Evolutionary conservation across 1,140 invertebrate genomes (phyloP).

Genomic region (Drosophila albomicans): DNA sequence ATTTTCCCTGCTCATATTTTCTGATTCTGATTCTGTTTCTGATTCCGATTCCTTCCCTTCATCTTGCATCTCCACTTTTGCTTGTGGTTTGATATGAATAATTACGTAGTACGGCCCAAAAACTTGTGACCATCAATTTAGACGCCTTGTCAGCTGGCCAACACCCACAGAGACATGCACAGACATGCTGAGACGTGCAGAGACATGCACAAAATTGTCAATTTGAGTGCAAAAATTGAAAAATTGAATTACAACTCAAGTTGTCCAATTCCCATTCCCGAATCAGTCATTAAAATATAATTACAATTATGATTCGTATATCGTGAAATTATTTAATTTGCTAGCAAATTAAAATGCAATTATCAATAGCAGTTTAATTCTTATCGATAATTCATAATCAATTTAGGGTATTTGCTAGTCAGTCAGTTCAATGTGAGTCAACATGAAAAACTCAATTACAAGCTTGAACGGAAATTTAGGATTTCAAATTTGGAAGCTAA

Average conservation of each 20-base stretch:
- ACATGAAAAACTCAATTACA: conserved; percentile 74
- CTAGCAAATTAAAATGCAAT: conserved; percentile 3
- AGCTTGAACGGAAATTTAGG: conserved; percentile 83
- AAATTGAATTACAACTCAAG: conserved; percentile 24
- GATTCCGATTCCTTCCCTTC: not conserved
- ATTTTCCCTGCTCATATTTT: conserved; percentile 26
- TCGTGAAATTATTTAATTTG: not conserved
- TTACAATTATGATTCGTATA: conserved; percentile 1
- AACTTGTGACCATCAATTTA: conserved; percentile 73
- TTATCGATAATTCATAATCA: not conserved
- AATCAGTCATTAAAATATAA: conserved; percentile 5
- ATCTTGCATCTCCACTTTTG: not conserved
- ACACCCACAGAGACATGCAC: conserved; percentile 7
- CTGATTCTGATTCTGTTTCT: too few species aligned
- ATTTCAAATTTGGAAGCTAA: conserved; percentile 73
- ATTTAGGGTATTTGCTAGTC: conserved; percentile 14
- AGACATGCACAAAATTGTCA: conserved; percentile 53
- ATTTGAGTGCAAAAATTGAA: conserved; percentile 43
- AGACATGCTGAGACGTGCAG: not conserved
- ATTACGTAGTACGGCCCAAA: conserved; percentile 59
- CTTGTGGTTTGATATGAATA: conserved; percentile 58
- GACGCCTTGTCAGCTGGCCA: conserved; percentile 39
- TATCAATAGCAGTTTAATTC: not conserved
- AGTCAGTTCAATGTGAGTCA: not conserved
- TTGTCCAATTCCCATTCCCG: not conserved